phyloP scores from a whole-genome alignment of 1,140 invertebrate genomes.

The Radopholus similis region DNA sequence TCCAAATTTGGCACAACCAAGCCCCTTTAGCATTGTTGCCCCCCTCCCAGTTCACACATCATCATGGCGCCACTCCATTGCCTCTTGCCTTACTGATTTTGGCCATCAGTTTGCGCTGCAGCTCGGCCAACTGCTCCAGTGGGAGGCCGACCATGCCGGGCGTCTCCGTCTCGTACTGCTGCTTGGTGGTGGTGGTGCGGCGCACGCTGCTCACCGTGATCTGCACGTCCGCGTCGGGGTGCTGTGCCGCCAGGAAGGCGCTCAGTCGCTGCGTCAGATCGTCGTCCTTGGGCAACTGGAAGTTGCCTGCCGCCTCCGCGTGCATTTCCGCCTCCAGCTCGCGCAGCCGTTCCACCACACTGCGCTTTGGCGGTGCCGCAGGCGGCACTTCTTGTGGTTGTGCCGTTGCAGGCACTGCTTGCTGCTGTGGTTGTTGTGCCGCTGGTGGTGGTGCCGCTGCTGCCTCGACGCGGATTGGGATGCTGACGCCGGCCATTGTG shows the following conservation, averaged over 20 bases:
- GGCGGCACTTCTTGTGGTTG: slow-evolving; percentile 3
- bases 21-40: neutral
- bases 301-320: slow-evolving; percentile 9
- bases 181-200: slow-evolving; percentile 58
- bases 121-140: slow-evolving; percentile 43
- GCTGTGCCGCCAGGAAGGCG: slow-evolving; percentile 39
- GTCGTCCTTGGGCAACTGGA: slow-evolving; percentile 44
- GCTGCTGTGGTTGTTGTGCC: neutral
- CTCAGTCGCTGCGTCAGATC: slow-evolving; percentile 45
- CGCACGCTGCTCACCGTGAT: slow-evolving; percentile 53
- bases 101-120: slow-evolving; percentile 51
- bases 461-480: too few species aligned
- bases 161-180: slow-evolving; percentile 58
- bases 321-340: slow-evolving; percentile 51
- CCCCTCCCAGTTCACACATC: neutral
- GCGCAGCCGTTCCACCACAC: slow-evolving; percentile 48
- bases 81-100: slow-evolving; percentile 47
- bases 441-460: neutral
- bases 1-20: neutral
- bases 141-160: slow-evolving; percentile 56
- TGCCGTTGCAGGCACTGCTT: neutral
- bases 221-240: slow-evolving; percentile 49
- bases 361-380: too few species aligned
- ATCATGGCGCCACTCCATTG: neutral
- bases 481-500: too few species aligned